These are phyloP conservation scores for Dendrophyllia cribrosa DNA, from an alignment of 64 coral and sea anemone genomes.

Conservation along the genomic window DNA sequence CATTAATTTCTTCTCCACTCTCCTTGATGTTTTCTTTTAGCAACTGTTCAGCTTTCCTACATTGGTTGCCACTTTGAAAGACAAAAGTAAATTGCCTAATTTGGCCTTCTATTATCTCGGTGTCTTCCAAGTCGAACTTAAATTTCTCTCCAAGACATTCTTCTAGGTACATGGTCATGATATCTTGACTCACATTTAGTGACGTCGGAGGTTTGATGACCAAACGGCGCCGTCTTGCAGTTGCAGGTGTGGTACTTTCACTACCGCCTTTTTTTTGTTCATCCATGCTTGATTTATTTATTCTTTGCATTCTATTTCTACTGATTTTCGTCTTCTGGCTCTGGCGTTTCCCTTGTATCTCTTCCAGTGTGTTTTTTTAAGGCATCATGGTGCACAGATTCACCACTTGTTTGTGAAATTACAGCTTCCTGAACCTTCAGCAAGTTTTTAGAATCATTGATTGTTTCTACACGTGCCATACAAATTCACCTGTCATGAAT, in stretches of 20 bases:
- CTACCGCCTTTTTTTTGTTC: not conserved
- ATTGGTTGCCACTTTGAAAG: conserved; percentile 46
- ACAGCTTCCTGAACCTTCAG: too few species aligned
- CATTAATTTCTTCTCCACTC: conserved; percentile 16
- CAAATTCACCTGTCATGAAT: too few species aligned
- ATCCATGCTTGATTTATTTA: not conserved
- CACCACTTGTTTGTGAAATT: too few species aligned
- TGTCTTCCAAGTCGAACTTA: not conserved
- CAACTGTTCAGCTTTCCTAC: conserved; percentile 29
- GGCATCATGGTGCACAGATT: too few species aligned
- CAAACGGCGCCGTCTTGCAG: not conserved
- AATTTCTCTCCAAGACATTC: conserved; percentile 1
- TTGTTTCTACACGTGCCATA: too few species aligned
- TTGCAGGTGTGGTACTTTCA: not conserved
- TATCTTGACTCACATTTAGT: not conserved
- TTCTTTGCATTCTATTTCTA: not conserved
- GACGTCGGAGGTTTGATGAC: not conserved
- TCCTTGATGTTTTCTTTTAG: conserved; percentile 27
- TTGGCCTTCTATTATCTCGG: not conserved
- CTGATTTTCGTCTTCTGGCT: too few species aligned
- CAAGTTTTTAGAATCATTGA: too few species aligned
- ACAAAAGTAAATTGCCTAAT: not conserved
- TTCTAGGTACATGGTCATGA: not conserved
- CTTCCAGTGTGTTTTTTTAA: too few species aligned
- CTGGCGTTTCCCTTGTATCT: too few species aligned